Evolutionary conservation across 2,113 vertebrate genomes (phyloP).

Genomic region (Zosterops borbonicus): DNA sequence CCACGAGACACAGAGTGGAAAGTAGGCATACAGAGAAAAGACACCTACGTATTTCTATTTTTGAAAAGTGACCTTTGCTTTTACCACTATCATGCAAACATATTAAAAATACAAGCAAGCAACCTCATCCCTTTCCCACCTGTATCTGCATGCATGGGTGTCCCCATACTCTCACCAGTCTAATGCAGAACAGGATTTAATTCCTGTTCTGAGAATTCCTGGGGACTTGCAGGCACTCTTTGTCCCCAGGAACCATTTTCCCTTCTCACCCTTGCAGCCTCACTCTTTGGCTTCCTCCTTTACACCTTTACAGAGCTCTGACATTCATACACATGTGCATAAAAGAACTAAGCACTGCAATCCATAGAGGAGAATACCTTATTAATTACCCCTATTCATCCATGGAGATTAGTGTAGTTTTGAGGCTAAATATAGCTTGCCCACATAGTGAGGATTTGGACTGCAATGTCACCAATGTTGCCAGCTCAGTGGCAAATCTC

Average conservation of each 20-base stretch:
- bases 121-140: neutral
- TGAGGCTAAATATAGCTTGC: neutral
- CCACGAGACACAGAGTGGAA: fast-evolving
- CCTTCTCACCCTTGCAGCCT: neutral
- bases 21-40: neutral
- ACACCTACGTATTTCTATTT: neutral
- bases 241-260: fast-evolving
- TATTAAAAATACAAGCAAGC: neutral
- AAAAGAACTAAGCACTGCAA: neutral
- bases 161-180: neutral
- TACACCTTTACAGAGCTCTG: neutral
- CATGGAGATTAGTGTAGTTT: neutral
- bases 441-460: neutral
- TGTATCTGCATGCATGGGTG: neutral
- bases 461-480: fast-evolving
- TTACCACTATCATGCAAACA: neutral
- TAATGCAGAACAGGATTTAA: neutral
- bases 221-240: neutral
- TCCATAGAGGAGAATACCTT: neutral
- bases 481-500: neutral
- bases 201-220: neutral
- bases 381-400: neutral
- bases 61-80: neutral
- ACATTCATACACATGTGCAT: fast-evolving
- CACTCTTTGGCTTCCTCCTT: neutral